Conservation (phyloP, 2,888 invertebrate genomes). For the Spialia ferax region DNA sequence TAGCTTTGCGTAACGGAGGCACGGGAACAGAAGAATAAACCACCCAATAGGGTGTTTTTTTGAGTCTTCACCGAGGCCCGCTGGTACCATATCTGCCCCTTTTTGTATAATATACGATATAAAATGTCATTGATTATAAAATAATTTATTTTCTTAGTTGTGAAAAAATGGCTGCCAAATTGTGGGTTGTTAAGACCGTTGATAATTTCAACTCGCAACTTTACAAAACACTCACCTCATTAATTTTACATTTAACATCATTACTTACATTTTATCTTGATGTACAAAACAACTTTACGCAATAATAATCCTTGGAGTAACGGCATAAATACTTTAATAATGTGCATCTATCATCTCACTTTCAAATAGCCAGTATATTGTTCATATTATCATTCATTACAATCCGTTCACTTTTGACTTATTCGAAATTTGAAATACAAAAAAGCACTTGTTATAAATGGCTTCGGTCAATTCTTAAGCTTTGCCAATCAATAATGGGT, state of each 20-base stretch:
- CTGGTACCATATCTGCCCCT: no score
- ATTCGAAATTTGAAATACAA: conserved; percentile 9
- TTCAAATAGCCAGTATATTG: conserved; percentile 21
- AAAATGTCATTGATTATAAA: no score
- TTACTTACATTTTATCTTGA: conserved; percentile 16
- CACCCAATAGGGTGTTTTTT: no score
- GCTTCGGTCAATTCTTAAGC: conserved; percentile 7
- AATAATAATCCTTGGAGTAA: conserved; percentile 6
- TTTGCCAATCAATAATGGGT: neutral
- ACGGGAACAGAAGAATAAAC: no score
- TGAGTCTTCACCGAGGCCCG: no score
- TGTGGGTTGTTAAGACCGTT: no score
- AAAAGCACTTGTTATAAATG: conserved; percentile 17
- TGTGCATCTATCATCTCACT: conserved; percentile 14
- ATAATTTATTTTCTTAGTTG: no score
- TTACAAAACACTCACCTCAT: neutral
- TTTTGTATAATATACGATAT: no score
- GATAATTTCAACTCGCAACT: no score
- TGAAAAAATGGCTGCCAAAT: no score
- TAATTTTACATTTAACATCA: conserved; percentile 8
- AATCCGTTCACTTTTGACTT: conserved; percentile 21
- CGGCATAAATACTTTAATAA: conserved; percentile 14
- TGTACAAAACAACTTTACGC: conserved; percentile 3
- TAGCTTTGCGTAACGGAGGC: no score
- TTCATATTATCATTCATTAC: conserved; percentile 21